phyloP scores from a whole-genome alignment of 2,113 vertebrate species.

The Tyrannus savana region DNA sequence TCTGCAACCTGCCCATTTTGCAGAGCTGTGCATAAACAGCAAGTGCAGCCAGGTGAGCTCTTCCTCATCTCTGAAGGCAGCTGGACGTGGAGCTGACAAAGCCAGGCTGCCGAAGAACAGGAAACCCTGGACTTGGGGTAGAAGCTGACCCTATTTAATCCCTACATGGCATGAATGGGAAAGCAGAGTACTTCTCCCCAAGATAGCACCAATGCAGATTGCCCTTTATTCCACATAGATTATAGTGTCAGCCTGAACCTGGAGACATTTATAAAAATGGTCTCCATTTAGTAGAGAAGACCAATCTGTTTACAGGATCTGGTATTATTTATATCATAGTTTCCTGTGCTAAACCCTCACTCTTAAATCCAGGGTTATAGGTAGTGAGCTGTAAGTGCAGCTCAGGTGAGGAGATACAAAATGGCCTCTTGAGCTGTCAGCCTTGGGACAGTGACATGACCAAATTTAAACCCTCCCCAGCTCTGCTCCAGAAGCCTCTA shows the following conservation, averaged over 20 bases:
- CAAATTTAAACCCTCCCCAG: not conserved
- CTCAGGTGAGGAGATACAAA: not conserved
- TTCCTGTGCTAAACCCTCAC: not conserved
- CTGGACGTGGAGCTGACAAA: not conserved
- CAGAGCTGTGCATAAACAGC: not conserved
- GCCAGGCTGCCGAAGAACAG: not conserved
- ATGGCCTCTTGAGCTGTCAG: not conserved
- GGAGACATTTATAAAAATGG: not conserved
- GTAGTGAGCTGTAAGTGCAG: not conserved
- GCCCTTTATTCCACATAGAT: not conserved
- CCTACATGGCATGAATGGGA: not conserved
- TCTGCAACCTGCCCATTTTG: not conserved
- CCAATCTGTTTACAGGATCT: not conserved
- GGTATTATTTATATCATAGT: not conserved
- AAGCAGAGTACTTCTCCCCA: not conserved
- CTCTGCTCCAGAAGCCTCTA: not conserved
- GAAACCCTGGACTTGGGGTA: not conserved
- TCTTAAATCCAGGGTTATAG: not conserved
- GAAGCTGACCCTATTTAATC: not conserved
- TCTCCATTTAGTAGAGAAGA: not conserved
- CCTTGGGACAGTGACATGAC: not conserved
- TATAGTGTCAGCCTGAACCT: not conserved
- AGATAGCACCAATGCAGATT: not conserved
- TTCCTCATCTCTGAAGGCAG: rapidly evolving
- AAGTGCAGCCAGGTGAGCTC: not conserved